Evolutionary conservation across 2,888 invertebrate genomes (phyloP).

Genomic region (Phalera bucephala): DNA sequence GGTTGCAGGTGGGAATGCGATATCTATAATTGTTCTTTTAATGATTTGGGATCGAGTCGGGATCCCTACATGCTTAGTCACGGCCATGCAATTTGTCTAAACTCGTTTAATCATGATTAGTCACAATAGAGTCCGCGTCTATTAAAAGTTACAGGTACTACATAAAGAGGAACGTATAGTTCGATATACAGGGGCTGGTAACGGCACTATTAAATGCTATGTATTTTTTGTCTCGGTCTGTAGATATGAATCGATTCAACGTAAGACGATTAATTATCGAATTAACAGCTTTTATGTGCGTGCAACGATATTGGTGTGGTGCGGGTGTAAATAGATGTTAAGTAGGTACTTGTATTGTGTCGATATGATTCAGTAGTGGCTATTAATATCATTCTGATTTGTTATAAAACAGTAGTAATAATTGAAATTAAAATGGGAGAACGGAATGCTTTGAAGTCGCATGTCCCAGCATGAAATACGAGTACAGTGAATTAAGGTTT

Average conservation of each 20-base stretch:
- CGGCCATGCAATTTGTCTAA: conserved; percentile 82
- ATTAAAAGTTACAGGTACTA: conserved; percentile 71
- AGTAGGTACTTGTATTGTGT: neutral
- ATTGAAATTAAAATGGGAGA: too few species aligned
- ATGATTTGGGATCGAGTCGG: conserved; percentile 75
- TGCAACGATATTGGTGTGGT: conserved; percentile 2
- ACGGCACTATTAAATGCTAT: conserved; percentile 27
- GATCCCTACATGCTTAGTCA: conserved; percentile 79
- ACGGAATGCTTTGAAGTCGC: too few species aligned
- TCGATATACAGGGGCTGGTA: conserved; percentile 26
- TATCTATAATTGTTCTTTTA: conserved; percentile 83
- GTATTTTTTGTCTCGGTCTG: conserved; percentile 24
- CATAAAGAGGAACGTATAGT: conserved; percentile 55
- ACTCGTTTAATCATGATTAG: conserved; percentile 83
- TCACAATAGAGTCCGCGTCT: conserved; percentile 77
- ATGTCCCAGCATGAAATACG: too few species aligned
- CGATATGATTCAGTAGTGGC: too few species aligned
- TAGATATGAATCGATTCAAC: conserved; percentile 11
- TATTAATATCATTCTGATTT: neutral
- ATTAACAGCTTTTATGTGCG: conserved; percentile 27
- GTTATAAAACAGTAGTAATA: neutral
- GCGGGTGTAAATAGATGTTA: neutral
- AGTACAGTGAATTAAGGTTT: too few species aligned
- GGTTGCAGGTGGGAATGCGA: conserved; percentile 79
- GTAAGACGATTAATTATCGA: conserved; percentile 29